phyloP scores from a whole-genome alignment of 2,797 vertebrate genomes.

The Pantherophis vulpinus region DNA sequence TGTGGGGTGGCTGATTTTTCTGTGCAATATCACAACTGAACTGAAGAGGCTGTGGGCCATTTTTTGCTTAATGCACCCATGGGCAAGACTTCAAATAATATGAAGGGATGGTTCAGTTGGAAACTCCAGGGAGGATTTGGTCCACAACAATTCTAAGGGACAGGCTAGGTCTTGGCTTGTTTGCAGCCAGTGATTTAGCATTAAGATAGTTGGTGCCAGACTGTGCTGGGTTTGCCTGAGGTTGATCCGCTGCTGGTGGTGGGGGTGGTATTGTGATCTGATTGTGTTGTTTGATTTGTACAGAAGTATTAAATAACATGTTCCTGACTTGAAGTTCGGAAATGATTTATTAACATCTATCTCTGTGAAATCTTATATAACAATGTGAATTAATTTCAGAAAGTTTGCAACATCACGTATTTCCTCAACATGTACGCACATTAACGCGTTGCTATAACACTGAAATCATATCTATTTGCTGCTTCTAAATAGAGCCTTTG shows the following conservation, averaged over 20 bases:
- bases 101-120: background rate
- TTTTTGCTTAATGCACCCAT: background rate
- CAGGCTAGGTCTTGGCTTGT: background rate
- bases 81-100: background rate
- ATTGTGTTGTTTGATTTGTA: background rate
- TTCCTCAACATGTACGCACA: background rate
- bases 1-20: background rate
- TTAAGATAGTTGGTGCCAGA: background rate
- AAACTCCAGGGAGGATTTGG: background rate
- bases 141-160: background rate
- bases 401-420: background rate
- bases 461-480: background rate
- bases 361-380: background rate
- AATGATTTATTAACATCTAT: background rate
- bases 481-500: background rate
- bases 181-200: background rate
- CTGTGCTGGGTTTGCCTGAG: background rate
- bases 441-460: background rate
- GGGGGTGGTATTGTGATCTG: background rate
- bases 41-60: background rate
- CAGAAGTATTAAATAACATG: background rate
- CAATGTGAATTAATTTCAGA: background rate
- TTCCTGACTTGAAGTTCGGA: background rate
- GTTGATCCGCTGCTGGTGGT: background rate
- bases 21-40: background rate